Conservation (phyloP, 2,888 invertebrate species). For the Hirtodrosophila duncani region DNA sequence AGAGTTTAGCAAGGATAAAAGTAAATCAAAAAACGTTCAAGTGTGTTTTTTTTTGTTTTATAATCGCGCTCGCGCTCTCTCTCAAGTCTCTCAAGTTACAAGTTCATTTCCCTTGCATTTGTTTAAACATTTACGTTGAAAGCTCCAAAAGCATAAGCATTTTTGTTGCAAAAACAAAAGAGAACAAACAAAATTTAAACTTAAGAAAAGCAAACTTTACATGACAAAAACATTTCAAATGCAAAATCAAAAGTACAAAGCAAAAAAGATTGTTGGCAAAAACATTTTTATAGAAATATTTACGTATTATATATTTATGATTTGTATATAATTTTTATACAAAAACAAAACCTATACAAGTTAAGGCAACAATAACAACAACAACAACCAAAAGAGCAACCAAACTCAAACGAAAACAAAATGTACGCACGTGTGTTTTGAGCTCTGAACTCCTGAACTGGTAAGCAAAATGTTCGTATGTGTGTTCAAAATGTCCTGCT, state of each 20-base stretch:
- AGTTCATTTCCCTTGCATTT: slow-evolving; percentile 38
- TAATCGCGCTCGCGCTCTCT: too few species aligned
- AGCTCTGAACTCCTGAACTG: slow-evolving; percentile 35
- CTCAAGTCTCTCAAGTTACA: slow-evolving; percentile 41
- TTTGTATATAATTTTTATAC: slow-evolving; percentile 69
- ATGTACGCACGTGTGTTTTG: slow-evolving; percentile 38
- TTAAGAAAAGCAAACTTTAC: slow-evolving; percentile 10
- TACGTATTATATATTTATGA: slow-evolving; percentile 56
- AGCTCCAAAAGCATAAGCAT: slow-evolving; percentile 22
- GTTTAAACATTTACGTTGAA: slow-evolving; percentile 46
- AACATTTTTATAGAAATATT: slow-evolving; percentile 60
- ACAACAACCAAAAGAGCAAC: slow-evolving; percentile 2
- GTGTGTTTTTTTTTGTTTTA: too few species aligned
- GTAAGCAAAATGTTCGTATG: slow-evolving; percentile 30
- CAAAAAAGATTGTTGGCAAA: slow-evolving; percentile 68
- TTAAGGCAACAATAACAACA: slow-evolving; percentile 29
- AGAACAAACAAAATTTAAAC: slow-evolving; percentile 16
- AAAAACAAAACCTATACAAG: too few species aligned
- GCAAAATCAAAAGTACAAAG: slow-evolving; percentile 69
- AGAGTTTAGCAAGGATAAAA: slow-evolving; percentile 9
- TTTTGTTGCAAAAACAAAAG: slow-evolving; percentile 26
- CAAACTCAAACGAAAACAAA: slow-evolving; percentile 26
- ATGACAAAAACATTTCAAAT: slow-evolving; percentile 38
- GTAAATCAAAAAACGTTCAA: slow-evolving; percentile 32
- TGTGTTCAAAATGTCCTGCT: slow-evolving; percentile 4